These are phyloP conservation scores for Eonycteris spelaea DNA, from an alignment of 2,113 vertebrate species.

Conservation along the genomic window DNA sequence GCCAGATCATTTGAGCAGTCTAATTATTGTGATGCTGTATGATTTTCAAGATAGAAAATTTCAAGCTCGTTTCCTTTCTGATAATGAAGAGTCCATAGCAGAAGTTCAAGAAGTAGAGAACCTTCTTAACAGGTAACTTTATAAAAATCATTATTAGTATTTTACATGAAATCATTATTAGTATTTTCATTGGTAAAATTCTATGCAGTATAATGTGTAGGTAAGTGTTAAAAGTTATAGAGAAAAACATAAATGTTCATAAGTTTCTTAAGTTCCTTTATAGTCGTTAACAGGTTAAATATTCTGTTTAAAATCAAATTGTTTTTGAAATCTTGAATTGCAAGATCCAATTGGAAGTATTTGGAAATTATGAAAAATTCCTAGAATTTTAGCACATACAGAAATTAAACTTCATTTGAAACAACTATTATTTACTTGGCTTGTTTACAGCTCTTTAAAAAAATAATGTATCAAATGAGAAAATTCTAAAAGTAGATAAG, in stretches of 20 bases:
- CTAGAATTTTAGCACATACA: neutral
- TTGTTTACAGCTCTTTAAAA: neutral
- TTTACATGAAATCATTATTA: neutral
- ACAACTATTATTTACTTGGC: neutral
- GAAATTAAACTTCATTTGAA: constrained; percentile 33
- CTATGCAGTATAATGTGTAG: neutral
- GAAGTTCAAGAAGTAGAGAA: constrained; percentile 88
- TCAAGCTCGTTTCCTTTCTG: constrained; percentile 74
- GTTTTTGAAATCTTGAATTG: constrained; percentile 31
- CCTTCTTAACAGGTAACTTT: constrained; percentile 85
- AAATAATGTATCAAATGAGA: constrained; percentile 9
- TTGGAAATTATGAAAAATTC: constrained; percentile 27
- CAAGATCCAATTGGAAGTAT: neutral
- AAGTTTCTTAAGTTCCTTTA: constrained; percentile 31
- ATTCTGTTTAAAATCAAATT: constrained; percentile 32
- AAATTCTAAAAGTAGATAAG: neutral
- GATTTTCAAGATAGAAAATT: constrained; percentile 94
- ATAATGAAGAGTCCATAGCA: constrained; percentile 71
- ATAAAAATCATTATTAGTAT: neutral
- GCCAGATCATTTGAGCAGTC: constrained; percentile 88
- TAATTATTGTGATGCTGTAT: constrained; percentile 91
- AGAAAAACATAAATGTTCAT: neutral
- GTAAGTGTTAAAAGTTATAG: neutral
- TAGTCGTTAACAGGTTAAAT: neutral
- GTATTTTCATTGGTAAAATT: neutral